Base-by-base conservation (phyloP, 2,888 invertebrate species). In the Lasioglossum lativentre region DNA sequence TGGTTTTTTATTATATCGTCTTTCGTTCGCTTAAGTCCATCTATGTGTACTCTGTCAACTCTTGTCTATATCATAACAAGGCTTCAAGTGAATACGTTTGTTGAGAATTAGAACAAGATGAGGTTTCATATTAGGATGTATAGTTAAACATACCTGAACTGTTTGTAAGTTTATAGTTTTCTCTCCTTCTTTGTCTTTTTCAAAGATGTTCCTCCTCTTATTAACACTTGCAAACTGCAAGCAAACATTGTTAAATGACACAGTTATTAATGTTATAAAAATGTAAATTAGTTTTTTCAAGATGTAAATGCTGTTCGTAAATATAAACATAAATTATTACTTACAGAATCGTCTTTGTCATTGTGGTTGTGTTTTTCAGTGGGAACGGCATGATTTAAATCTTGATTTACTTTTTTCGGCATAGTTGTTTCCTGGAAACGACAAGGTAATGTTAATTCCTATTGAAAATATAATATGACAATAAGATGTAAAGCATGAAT, bases 21-120 rank as follows among this genome's bases (percentile, higher is more conserved):
- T 95, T 98, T 98, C 1, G 99, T 99, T 84, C 99, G 96, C 63
- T 95, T 96, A 27, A 99, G 95, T 0, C 99, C 99, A 93, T 98
- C 98, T 75, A 99, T 96, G 91, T 98, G 97, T 45, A 99, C 97
- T 89, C 97, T 96, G 94, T 99, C 98, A 2, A 99, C 98, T 78
- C 98, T 96, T 0, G 98, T 98, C 97, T 97, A 81, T 45, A 23
- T 45, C 34, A 79, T 12, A 66, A 0, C 40, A 34, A 79, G 75
- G 16, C 27, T 73, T 52, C 38, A 34, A 59, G n/a, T 45, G 8
- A 42, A 4, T 40, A 38, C 19, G n/a, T n/a, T 66, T n/a, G 45
- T 59, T 23, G 27, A 10, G 23, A 34, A 66, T 66, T 63, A 10
- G 1, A 68, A 45, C 47, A 63, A 19, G 59, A 12, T 14, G 14